Evolutionary conservation across 2,797 vertebrate genomes (phyloP).

Genomic region (Glyptemys insculpta): DNA sequence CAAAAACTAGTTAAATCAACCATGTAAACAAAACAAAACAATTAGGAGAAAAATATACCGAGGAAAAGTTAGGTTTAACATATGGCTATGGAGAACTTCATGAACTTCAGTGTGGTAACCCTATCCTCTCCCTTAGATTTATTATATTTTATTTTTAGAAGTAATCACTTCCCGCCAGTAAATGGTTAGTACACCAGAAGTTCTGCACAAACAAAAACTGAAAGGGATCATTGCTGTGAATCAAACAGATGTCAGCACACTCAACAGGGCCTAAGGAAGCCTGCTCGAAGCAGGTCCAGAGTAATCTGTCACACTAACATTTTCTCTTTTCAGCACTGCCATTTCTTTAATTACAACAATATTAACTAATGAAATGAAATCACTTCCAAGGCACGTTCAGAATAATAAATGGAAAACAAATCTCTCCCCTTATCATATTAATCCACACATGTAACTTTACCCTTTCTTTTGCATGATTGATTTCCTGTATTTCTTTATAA

Average conservation of each 20-base stretch:
- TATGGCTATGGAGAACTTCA: slow-evolving; percentile 62
- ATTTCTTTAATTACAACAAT: slow-evolving; percentile 57
- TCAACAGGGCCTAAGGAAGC: neutral
- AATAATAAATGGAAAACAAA: slow-evolving; percentile 16
- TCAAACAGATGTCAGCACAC: slow-evolving; percentile 40
- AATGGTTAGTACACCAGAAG: slow-evolving; percentile 52
- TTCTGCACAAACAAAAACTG: slow-evolving; percentile 63
- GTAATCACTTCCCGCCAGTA: slow-evolving; percentile 73
- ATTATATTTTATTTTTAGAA: slow-evolving; percentile 75
- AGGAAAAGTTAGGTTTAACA: slow-evolving; percentile 58
- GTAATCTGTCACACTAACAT: neutral
- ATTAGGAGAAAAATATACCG: neutral
- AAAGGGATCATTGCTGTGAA: slow-evolving; percentile 45
- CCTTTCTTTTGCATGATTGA: neutral
- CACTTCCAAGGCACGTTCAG: neutral
- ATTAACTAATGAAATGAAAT: slow-evolving; percentile 33
- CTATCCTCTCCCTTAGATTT: slow-evolving; percentile 65
- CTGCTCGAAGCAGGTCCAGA: neutral
- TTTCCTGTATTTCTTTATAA: neutral
- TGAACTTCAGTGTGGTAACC: slow-evolving; percentile 65
- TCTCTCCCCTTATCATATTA: neutral
- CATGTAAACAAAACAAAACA: slow-evolving; percentile 35
- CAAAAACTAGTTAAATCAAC: neutral
- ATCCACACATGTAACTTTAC: neutral
- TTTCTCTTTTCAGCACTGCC: neutral